phyloP scores from a whole-genome alignment of 1,140 invertebrate species.

The Samia ricini region DNA sequence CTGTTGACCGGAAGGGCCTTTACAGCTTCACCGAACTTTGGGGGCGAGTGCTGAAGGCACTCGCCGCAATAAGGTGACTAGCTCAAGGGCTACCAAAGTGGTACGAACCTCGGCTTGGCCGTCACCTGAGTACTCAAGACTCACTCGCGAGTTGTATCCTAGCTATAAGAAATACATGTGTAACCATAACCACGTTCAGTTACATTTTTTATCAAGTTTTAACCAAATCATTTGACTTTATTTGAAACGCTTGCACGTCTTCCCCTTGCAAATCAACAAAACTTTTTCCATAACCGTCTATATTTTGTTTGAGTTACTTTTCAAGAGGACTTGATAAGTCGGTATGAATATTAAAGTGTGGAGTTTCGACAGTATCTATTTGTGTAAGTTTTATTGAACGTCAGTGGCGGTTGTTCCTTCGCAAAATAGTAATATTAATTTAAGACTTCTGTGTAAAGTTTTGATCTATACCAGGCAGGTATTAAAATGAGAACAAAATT shows the following conservation, averaged over 20 bases:
- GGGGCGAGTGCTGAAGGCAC: no score
- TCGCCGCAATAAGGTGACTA: no score
- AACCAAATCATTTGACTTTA: not conserved
- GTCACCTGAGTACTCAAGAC: no score
- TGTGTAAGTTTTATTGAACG: not conserved
- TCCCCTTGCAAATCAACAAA: conserved; percentile 24
- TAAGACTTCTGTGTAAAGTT: no score
- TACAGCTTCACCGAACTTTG: no score
- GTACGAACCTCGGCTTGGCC: no score
- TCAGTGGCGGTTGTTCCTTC: not conserved
- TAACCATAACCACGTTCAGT: not conserved
- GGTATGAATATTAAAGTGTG: conserved; percentile 22
- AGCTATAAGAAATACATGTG: not conserved
- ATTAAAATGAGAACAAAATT: no score
- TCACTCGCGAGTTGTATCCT: no score
- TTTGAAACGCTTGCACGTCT: conserved; percentile 9
- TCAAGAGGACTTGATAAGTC: conserved; percentile 23
- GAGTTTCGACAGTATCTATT: conserved; percentile 12
- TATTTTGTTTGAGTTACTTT: conserved; percentile 25
- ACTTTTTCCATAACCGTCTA: conserved; percentile 34
- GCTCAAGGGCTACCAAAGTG: no score
- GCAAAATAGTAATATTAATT: no score
- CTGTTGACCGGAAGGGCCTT: no score
- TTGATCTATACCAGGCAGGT: no score
- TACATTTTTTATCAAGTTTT: not conserved